phyloP scores from a whole-genome alignment of 1,140 invertebrate genomes.

The Saccostrea echinata region DNA sequence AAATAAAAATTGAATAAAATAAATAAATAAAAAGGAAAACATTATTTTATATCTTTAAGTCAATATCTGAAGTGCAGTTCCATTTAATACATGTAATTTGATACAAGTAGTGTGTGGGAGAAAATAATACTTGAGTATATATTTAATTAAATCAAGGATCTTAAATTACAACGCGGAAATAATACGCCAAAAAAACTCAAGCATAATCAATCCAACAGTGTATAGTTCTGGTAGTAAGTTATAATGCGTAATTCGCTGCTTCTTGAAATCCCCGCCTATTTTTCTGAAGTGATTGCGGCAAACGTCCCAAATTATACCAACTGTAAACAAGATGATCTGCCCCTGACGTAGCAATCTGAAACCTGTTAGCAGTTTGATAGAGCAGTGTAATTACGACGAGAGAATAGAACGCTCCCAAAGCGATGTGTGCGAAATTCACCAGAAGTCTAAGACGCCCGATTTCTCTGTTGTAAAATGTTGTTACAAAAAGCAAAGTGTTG shows the following conservation, averaged over 20 bases:
- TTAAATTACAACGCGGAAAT: conserved; percentile 27
- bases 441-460: neutral
- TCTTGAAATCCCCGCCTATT: neutral
- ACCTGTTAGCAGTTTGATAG: neutral
- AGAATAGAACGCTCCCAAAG: neutral
- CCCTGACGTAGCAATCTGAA: neutral
- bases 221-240: neutral
- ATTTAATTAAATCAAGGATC: conserved; percentile 30
- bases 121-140: conserved; percentile 8
- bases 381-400: neutral
- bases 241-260: neutral
- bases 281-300: neutral
- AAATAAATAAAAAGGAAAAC: no score
- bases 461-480: neutral
- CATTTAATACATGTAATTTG: neutral
- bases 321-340: neutral
- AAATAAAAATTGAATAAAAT: no score
- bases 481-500: neutral
- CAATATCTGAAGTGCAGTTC: neutral
- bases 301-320: neutral
- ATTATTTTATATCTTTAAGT: no score
- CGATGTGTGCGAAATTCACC: neutral
- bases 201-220: neutral
- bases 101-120: neutral
- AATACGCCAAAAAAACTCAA: neutral